Percentiles rank a stretch among this genome's conserved stretches.
Conservation (phyloP, 2,888 invertebrate genomes). For the Parascotia fuliginaria region DNA sequence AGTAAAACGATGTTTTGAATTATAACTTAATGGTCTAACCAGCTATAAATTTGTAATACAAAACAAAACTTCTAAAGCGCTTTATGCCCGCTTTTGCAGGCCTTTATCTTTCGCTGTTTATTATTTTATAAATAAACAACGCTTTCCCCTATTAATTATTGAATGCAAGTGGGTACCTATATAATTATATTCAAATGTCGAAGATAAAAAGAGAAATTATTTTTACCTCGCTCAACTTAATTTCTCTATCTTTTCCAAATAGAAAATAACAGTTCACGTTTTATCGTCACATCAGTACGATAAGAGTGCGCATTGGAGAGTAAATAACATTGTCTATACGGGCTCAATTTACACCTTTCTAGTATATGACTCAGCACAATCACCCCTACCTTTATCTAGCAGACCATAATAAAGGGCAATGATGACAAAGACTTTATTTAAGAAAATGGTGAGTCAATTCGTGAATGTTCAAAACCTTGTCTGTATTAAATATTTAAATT, state of each 20-base stretch:
- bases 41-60: background rate
- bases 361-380: constrained; percentile 13
- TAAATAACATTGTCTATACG: constrained; percentile 30
- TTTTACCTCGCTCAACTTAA: background rate
- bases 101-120: no score
- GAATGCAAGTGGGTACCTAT: no score
- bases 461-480: background rate
- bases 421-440: constrained; percentile 15
- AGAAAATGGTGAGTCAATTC: constrained; percentile 1
- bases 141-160: no score
- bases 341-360: constrained; percentile 26
- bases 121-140: no score
- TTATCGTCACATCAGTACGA: constrained; percentile 25
- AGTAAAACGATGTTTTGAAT: background rate
- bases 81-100: no score
- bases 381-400: constrained; percentile 21
- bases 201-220: background rate
- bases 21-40: background rate
- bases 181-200: no score
- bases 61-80: background rate
- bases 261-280: constrained; percentile 11
- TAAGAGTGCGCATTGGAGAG: constrained; percentile 19
- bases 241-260: constrained; percentile 5
- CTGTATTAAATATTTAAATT: background rate
- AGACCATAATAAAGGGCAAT: constrained; percentile 5